These are phyloP conservation scores for Pollenia amentaria DNA, from an alignment of 2,888 invertebrate genomes.

Conservation along the genomic window DNA sequence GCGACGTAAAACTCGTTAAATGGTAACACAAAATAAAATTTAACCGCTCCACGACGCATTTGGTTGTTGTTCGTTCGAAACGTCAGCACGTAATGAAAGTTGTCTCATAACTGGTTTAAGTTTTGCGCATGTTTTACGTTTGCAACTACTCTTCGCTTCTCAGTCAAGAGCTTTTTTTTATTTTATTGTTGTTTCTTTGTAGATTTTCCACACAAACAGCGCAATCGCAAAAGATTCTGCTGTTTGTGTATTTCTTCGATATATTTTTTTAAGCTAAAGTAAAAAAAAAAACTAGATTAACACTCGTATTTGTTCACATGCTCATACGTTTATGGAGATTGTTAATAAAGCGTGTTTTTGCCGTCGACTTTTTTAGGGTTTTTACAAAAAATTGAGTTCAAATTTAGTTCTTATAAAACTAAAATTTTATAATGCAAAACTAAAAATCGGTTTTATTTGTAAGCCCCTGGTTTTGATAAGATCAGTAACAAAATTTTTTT, in stretches of 20 bases:
- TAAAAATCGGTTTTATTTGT: no score
- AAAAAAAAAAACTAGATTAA: background rate
- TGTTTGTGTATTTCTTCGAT: constrained; percentile 29
- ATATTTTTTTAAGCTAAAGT: constrained; percentile 5
- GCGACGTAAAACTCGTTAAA: constrained; percentile 66
- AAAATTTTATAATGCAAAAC: background rate
- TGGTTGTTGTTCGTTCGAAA: constrained; percentile 75
- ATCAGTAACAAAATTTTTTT: no score
- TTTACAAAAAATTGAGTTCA: constrained; percentile 8
- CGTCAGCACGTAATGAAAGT: constrained; percentile 84
- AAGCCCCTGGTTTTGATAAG: no score
- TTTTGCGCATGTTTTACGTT: constrained; percentile 76
- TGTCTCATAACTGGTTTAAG: constrained; percentile 83
- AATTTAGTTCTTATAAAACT: constrained; percentile 20
- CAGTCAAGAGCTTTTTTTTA: constrained; percentile 39
- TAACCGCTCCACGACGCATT: constrained; percentile 62
- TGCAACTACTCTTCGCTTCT: constrained; percentile 15
- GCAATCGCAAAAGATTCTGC: constrained; percentile 70
- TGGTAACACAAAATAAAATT: constrained; percentile 30
- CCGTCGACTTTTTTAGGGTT: background rate
- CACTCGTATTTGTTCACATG: constrained; percentile 30
- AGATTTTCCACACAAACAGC: constrained; percentile 62
- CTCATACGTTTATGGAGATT: background rate
- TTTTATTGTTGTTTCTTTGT: constrained; percentile 36
- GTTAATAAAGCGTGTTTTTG: constrained; percentile 48